Base-by-base conservation (phyloP, 30 jellyfish, hydroid and myxozoan species). In the Catostylus mosaicus region DNA sequence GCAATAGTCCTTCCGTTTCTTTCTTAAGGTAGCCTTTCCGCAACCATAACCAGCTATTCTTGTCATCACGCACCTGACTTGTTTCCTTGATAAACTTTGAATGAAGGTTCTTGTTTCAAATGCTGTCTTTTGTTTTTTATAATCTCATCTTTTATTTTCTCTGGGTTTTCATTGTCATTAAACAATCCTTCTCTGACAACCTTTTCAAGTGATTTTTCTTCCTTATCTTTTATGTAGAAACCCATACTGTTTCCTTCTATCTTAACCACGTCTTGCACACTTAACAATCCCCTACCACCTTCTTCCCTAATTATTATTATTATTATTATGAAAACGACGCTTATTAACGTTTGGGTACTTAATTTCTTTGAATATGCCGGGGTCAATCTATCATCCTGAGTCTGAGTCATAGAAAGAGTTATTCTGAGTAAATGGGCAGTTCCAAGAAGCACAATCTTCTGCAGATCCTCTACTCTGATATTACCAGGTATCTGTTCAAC, bases 101-200 rank as follows among this genome's bases (percentile, higher is more conserved):
- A 60, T 60, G 73, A 26, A 60, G 73, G 73, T 26, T 60, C 73
- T 60, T 60, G 19, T 32, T 60, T 60, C 73, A 60, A 60, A 60
- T 26, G 1, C 73, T 60, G 73, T 32, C 1, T 60, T 60, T 14
- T 60, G 73, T 32, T 60, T 60, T 60, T 60, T 60, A 60, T 27
- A 60, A 60, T 32, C 73, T 60, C 73, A 60, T 60, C 73, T 27
- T 60, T 60, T 14, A 60, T 60, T 60, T 60, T 27, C 31, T 60
- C 26, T 46, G 19, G 19, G 60, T 46, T 19, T 46, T 46, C 19
- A 46, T 19, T 46, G 60, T 19, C 60, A 46, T 46, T 19, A 46
- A 46, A 46, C 19, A 46, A 19, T 9, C 60, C 60, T 46, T 46
- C 60, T 46, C 60, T 46, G 60, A 46, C 19, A 46, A 46, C 60